Conservation (phyloP, 2,888 invertebrate species). For the Slavum lentiscoides region DNA sequence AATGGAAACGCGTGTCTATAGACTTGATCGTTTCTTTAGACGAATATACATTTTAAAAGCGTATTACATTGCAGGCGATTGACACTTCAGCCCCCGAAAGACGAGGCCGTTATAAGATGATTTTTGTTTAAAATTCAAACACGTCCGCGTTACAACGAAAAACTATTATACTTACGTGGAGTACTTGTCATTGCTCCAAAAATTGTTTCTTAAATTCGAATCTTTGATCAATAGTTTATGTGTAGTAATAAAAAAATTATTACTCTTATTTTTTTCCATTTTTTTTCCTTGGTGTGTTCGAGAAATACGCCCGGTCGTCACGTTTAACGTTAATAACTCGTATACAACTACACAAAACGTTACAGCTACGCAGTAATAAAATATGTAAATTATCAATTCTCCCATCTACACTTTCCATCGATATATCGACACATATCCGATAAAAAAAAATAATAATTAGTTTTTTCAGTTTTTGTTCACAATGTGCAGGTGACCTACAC, state of each 20-base stretch:
- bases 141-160: not conserved
- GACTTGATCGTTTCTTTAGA: too few species aligned
- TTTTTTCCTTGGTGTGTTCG: not conserved
- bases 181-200: conserved; percentile 19
- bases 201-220: not conserved
- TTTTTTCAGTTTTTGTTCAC: not conserved
- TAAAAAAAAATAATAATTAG: not conserved
- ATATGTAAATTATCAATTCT: too few species aligned
- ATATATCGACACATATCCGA: too few species aligned
- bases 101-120: too few species aligned
- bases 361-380: too few species aligned
- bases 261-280: not conserved
- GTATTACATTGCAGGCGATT: too few species aligned
- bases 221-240: not conserved
- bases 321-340: not conserved
- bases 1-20: too few species aligned
- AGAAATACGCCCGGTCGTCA: too few species aligned
- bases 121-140: not conserved
- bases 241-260: not conserved
- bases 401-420: not conserved
- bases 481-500: not conserved
- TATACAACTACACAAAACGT: too few species aligned
- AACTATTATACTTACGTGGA: conserved; percentile 42
- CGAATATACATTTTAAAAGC: too few species aligned
- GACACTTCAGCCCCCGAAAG: too few species aligned